These are phyloP conservation scores for Ectropis grisescens DNA, from an alignment of 1,140 invertebrate genomes.

Conservation along the genomic window DNA sequence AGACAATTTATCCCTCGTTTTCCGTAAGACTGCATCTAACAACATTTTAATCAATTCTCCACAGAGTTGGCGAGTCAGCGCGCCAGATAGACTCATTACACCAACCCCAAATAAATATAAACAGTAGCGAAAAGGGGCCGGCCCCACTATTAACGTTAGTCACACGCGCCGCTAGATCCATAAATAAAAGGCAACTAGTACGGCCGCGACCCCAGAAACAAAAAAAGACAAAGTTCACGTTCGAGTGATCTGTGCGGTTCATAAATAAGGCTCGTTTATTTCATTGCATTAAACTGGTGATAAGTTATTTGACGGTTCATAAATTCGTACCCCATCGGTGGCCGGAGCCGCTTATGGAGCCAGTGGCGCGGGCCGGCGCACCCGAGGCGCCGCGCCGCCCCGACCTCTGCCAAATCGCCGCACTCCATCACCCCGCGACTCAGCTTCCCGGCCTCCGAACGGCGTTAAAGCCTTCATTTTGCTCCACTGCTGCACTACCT, in stretches of 20 bases:
- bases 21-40: conserved; percentile 54
- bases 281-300: conserved; percentile 61
- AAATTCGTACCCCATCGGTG: conserved; percentile 31
- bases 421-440: conserved; percentile 33
- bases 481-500: conserved; percentile 27
- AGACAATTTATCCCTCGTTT: conserved; percentile 34
- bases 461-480: conserved; percentile 29
- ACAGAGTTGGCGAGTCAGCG: conserved; percentile 63
- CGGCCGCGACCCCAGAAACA: conserved; percentile 25
- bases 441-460: conserved; percentile 37
- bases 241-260: conserved; percentile 40
- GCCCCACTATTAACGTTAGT: conserved; percentile 61
- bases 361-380: conserved; percentile 28
- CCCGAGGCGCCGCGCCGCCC: conserved; percentile 22
- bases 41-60: conserved; percentile 66
- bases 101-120: conserved; percentile 64
- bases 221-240: conserved; percentile 42
- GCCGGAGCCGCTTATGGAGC: conserved; percentile 12
- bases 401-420: no score
- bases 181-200: conserved; percentile 49
- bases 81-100: conserved; percentile 61
- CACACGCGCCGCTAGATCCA: conserved; percentile 56
- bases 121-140: conserved; percentile 51
- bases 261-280: conserved; percentile 57
- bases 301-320: conserved; percentile 61